Conservation (phyloP, 1,140 invertebrate species). For the Saccostrea glomerata region DNA sequence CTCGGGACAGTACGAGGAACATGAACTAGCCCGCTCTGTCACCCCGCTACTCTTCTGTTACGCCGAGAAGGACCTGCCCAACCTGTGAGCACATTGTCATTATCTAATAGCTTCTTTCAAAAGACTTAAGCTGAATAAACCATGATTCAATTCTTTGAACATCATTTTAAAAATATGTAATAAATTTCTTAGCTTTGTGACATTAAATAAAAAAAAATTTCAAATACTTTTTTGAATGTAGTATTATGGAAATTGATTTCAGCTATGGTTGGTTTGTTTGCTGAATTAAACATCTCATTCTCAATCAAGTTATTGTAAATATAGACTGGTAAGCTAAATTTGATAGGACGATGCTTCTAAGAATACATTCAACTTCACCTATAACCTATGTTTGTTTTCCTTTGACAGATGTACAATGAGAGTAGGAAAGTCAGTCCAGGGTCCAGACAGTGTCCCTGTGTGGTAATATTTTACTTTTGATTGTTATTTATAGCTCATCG, state of each 20-base stretch:
- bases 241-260: not conserved
- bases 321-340: no score
- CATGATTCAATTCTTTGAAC: no score
- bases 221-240: no score
- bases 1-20: constrained; percentile 96
- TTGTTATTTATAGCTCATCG: no score
- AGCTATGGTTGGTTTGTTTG: not conserved
- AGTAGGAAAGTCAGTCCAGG: constrained; percentile 84
- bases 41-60: constrained; percentile 97
- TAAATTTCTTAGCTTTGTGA: no score
- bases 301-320: not conserved
- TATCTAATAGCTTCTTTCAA: no score
- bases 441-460: constrained; percentile 67
- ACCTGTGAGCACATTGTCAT: constrained; percentile 68
- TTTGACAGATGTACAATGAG: constrained; percentile 82
- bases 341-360: no score
- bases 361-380: not conserved
- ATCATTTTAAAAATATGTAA: no score
- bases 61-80: constrained; percentile 88
- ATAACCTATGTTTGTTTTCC: not conserved
- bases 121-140: no score
- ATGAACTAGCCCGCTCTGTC: constrained; percentile 94
- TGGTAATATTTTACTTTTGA: constrained; percentile 66
- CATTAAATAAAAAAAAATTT: no score
- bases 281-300: not conserved